Percentiles rank a stretch among this genome's conserved stretches.
These are phyloP conservation scores for Cynodonichthys magdalenae DNA, from an alignment of 2,797 vertebrate species.

Conservation along the genomic window DNA sequence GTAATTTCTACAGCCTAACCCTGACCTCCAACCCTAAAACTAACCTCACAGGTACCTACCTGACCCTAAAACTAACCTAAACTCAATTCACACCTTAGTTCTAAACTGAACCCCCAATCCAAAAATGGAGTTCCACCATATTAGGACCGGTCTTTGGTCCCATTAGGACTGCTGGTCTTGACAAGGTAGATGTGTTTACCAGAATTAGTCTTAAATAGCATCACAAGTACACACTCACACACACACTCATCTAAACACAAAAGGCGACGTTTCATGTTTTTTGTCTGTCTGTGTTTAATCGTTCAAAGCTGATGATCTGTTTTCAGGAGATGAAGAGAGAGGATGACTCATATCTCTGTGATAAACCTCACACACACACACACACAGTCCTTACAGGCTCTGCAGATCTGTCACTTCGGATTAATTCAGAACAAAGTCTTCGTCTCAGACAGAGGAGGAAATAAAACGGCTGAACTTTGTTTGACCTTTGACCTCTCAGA, in stretches of 20 bases:
- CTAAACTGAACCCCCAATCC: too few relatives aligned
- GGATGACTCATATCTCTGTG: slow-evolving; percentile 62
- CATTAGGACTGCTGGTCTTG: too few relatives aligned
- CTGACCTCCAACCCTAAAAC: too few relatives aligned
- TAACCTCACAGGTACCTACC: too few relatives aligned
- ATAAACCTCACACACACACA: slow-evolving; percentile 33
- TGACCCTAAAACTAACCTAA: too few relatives aligned
- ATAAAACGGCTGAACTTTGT: slow-evolving; percentile 30
- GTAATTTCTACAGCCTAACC: too few relatives aligned
- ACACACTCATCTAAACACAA: slow-evolving; percentile 3
- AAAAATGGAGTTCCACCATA: too few relatives aligned
- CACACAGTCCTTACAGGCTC: slow-evolving; percentile 44
- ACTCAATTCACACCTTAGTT: too few relatives aligned
- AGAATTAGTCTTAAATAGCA: too few relatives aligned
- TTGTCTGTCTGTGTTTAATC: slow-evolving; percentile 26
- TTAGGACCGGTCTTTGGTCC: too few relatives aligned
- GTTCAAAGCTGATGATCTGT: slow-evolving; percentile 51
- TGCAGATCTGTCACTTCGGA: slow-evolving; percentile 68
- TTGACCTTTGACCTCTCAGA: slow-evolving; percentile 25
- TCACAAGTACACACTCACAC: neutral
- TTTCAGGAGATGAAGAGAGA: slow-evolving; percentile 37
- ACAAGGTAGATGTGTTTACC: too few relatives aligned
- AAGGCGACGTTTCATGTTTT: neutral
- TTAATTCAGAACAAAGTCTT: slow-evolving; percentile 53
- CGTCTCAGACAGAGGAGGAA: slow-evolving; percentile 21